Evolutionary conservation across 2,888 invertebrate genomes (phyloP).

Genomic region (Cerceris rybyensis): DNA sequence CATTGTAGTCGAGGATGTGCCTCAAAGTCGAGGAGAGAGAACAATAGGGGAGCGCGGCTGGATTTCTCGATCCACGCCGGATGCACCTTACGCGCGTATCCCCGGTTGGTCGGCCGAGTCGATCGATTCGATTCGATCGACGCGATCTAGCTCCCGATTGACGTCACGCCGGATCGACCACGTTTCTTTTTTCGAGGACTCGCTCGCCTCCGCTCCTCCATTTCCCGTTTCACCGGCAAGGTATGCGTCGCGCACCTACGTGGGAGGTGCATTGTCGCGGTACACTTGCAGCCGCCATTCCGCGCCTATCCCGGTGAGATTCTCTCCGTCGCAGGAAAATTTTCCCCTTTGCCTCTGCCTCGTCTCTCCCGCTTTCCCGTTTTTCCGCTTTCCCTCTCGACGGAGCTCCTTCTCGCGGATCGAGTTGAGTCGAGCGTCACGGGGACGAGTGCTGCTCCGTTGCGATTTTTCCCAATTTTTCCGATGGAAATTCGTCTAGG

Average conservation of each 20-base stretch:
- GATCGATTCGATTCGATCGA: slow-evolving; percentile 18
- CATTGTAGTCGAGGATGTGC: too few species aligned
- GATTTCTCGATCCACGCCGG: slow-evolving; percentile 43
- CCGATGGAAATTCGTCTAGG: too few species aligned
- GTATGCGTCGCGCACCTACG: slow-evolving; percentile 33
- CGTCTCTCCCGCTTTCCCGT: slow-evolving; percentile 14
- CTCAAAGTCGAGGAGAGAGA: too few species aligned
- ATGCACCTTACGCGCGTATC: slow-evolving; percentile 42
- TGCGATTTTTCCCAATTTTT: not conserved
- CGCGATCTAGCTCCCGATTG: slow-evolving; percentile 37
- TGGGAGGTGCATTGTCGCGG: slow-evolving; percentile 12
- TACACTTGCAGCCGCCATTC: slow-evolving; percentile 2
- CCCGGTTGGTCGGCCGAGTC: not conserved
- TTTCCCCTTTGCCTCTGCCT: slow-evolving; percentile 47
- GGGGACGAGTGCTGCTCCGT: not conserved
- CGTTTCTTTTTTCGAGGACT: slow-evolving; percentile 16
- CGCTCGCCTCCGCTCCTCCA: not conserved
- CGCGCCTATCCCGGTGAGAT: not conserved
- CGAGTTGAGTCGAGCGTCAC: slow-evolving; percentile 18
- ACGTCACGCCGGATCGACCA: slow-evolving; percentile 38
- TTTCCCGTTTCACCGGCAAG: not conserved
- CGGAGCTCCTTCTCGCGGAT: slow-evolving; percentile 29
- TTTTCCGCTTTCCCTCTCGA: slow-evolving; percentile 56
- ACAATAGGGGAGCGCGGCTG: slow-evolving; percentile 29
- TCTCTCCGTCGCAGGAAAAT: not conserved